Conservation (phyloP, 2,113 vertebrate species). For the Peromyscus leucopus region DNA sequence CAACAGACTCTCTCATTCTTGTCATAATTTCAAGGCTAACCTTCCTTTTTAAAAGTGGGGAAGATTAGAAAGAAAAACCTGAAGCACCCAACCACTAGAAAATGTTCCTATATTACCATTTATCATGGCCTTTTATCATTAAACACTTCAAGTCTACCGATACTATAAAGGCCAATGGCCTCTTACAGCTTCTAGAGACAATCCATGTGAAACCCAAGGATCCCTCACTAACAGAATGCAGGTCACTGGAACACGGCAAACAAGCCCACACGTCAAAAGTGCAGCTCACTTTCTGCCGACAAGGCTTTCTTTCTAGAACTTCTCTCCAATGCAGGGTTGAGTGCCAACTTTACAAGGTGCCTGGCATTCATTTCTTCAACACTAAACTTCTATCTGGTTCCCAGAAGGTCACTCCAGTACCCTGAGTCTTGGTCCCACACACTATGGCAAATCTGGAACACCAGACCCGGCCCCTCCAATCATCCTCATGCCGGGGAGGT, state of each 20-base stretch:
- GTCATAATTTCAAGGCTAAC: not conserved
- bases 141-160: not conserved
- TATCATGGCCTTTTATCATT: not conserved
- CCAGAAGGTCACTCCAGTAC: not conserved
- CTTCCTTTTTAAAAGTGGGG: not conserved
- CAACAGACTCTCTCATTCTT: not conserved
- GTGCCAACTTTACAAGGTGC: not conserved
- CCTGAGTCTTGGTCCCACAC: not conserved
- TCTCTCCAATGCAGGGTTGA: rapidly evolving
- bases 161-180: not conserved
- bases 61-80: not conserved
- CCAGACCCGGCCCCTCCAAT: not conserved
- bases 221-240: not conserved
- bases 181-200: not conserved
- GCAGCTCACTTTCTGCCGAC: constrained; percentile 30
- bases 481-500: not conserved
- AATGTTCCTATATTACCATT: not conserved
- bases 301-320: not conserved
- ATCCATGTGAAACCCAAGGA: not conserved
- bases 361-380: not conserved
- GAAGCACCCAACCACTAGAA: not conserved
- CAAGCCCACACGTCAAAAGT: not conserved
- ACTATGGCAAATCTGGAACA: not conserved
- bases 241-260: not conserved
- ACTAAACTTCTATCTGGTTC: not conserved